Percentiles rank a stretch among this genome's conserved stretches.
These are phyloP conservation scores for Motacilla alba DNA, from an alignment of 2,113 vertebrate genomes.

Conservation along the genomic window DNA sequence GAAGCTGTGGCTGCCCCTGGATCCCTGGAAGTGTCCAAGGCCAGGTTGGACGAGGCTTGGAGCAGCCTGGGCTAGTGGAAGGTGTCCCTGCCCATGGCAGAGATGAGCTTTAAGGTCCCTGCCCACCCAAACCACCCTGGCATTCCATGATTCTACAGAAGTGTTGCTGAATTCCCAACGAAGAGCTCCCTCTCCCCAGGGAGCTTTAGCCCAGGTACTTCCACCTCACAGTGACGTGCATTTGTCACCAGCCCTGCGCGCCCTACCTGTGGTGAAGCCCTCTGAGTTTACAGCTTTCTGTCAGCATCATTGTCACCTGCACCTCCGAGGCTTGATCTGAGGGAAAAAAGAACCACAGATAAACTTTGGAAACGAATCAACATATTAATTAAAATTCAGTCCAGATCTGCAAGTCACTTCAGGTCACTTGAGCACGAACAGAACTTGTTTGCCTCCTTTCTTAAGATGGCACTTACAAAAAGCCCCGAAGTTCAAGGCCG, in stretches of 20 bases:
- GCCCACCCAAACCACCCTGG: neutral
- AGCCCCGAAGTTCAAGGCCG: neutral
- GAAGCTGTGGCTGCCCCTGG: neutral
- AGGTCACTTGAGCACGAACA: neutral
- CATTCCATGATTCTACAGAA: neutral
- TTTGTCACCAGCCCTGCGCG: neutral
- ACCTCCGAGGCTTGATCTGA: slow-evolving; percentile 95
- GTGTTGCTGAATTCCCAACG: neutral
- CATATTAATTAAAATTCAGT: neutral
- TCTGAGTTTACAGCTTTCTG: slow-evolving; percentile 95
- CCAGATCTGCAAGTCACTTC: neutral
- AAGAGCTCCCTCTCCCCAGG: neutral
- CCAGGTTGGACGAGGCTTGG: fast-evolving
- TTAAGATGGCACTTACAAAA: neutral
- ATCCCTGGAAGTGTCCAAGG: neutral
- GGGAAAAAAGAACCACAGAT: neutral
- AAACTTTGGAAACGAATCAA: neutral
- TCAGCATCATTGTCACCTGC: slow-evolving; percentile 99
- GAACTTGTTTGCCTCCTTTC: neutral
- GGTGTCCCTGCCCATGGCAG: neutral
- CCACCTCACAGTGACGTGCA: neutral
- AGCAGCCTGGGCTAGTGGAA: fast-evolving
- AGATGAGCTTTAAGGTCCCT: neutral
- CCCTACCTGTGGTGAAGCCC: slow-evolving; percentile 95
- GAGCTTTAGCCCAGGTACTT: neutral